phyloP scores from a whole-genome alignment of 2,113 vertebrate genomes.

The Chlamydotis undulata region DNA sequence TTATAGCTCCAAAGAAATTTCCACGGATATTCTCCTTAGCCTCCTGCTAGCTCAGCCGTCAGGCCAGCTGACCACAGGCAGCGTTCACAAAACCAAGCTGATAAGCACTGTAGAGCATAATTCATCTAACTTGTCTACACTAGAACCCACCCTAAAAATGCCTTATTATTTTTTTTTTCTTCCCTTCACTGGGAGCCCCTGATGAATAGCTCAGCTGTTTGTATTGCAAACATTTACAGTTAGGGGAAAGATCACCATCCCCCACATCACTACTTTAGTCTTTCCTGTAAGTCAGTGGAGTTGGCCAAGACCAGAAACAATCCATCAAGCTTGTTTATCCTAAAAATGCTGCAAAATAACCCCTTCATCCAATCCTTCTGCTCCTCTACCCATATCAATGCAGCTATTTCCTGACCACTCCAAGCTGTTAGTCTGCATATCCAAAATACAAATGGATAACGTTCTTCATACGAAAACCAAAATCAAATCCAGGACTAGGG shows the following conservation, averaged over 20 bases:
- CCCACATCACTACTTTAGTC: not conserved
- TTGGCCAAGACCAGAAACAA: slow-evolving; percentile 12
- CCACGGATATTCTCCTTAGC: not conserved
- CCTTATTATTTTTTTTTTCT: no score
- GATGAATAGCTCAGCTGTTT: slow-evolving; percentile 28
- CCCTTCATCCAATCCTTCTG: not conserved
- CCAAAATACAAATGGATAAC: not conserved
- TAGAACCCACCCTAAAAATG: not conserved
- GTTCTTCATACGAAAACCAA: fast-evolving
- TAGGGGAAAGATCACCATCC: not conserved
- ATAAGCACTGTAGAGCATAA: not conserved
- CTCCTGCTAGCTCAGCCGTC: not conserved
- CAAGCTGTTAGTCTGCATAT: not conserved
- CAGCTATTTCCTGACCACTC: not conserved
- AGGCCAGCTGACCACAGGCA: not conserved
- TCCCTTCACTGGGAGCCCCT: not conserved
- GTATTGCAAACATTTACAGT: not conserved
- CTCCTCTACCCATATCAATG: not conserved
- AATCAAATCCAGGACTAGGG: not conserved
- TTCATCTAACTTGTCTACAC: not conserved
- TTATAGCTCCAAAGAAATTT: not conserved
- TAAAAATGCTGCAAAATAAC: slow-evolving; percentile 5
- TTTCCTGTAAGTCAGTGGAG: slow-evolving; percentile 20
- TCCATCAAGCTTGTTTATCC: not conserved
- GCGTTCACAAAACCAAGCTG: not conserved